Conservation (phyloP, 1,140 invertebrate species). For the Drosophila gunungcola region DNA sequence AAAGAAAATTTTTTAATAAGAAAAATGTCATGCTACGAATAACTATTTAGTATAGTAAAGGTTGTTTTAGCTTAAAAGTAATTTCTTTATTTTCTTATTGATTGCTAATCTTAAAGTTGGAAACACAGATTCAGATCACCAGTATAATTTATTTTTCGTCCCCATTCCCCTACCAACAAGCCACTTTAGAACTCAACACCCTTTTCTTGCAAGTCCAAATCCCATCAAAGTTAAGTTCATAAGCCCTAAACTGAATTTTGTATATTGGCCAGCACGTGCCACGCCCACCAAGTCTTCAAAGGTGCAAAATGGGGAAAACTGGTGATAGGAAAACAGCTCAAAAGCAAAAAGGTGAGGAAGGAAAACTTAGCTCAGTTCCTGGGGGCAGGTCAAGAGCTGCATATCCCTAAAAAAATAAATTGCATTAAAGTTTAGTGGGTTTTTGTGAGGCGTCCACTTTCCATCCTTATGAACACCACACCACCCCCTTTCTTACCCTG, state of each 20-base stretch:
- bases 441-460: conserved; percentile 14
- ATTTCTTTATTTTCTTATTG: too few relatives aligned
- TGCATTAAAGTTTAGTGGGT: conserved; percentile 76
- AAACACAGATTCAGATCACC: neutral
- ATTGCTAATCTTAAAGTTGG: too few relatives aligned
- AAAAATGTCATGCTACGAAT: too few relatives aligned
- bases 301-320: neutral
- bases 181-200: neutral
- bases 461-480: conserved; percentile 48
- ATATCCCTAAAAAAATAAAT: conserved; percentile 55
- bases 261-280: conserved; percentile 65
- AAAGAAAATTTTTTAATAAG: too few relatives aligned
- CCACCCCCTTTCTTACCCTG: conserved; percentile 1
- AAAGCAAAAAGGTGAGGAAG: neutral
- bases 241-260: conserved; percentile 71
- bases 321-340: conserved; percentile 29
- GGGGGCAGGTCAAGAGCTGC: conserved; percentile 18
- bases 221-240: conserved; percentile 70
- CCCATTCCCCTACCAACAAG: neutral
- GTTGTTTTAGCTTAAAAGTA: too few relatives aligned
- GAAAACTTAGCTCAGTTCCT: conserved; percentile 9
- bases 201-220: conserved; percentile 55
- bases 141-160: neutral
- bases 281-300: conserved; percentile 30
- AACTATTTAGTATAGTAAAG: too few relatives aligned